Conservation (phyloP, 2,888 invertebrate genomes). For the Camptogramma bilineatum region DNA sequence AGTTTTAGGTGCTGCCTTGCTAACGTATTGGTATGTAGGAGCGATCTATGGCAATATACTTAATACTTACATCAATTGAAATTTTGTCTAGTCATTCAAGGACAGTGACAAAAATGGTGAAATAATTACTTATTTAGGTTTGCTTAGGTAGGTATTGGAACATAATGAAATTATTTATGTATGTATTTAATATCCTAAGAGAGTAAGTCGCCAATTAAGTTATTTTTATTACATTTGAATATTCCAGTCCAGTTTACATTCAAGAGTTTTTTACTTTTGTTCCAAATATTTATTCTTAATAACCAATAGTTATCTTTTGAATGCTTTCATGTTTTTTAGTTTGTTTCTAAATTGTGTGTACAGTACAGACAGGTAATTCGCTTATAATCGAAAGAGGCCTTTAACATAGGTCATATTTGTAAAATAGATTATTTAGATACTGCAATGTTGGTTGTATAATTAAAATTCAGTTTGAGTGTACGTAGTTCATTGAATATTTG, state of each 20-base stretch:
- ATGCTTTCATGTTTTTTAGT: not conserved
- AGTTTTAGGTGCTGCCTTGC: conserved; percentile 49
- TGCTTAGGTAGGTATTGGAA: conserved; percentile 32
- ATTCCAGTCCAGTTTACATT: conserved; percentile 17
- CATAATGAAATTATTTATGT: conserved; percentile 36
- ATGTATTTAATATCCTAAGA: conserved; percentile 33
- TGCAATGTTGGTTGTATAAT: conserved; percentile 49
- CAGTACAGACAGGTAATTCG: conserved; percentile 16
- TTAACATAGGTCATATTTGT: conserved; percentile 39
- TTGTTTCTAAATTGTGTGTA: conserved; percentile 11
- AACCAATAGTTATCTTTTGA: conserved; percentile 4
- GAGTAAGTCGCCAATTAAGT: conserved; percentile 33
- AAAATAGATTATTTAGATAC: conserved; percentile 51
- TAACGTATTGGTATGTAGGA: conserved; percentile 34
- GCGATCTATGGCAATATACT: conserved; percentile 39
- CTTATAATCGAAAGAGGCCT: conserved; percentile 45
- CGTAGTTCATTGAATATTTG: conserved; percentile 44
- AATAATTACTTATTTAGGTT: conserved; percentile 39
- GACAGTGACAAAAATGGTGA: conserved; percentile 40
- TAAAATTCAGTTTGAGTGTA: conserved; percentile 45
- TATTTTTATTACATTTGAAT: conserved; percentile 17
- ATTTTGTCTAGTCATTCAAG: conserved; percentile 44
- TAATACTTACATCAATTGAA: conserved; percentile 41
- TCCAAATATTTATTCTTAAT: conserved; percentile 1
- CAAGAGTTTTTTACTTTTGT: conserved; percentile 24